A percentile compares a stretch with the other conserved stretches of the same genome.
Evolutionary conservation across 2,888 invertebrate genomes (phyloP).

Genomic region (Chorisops tibialis): DNA sequence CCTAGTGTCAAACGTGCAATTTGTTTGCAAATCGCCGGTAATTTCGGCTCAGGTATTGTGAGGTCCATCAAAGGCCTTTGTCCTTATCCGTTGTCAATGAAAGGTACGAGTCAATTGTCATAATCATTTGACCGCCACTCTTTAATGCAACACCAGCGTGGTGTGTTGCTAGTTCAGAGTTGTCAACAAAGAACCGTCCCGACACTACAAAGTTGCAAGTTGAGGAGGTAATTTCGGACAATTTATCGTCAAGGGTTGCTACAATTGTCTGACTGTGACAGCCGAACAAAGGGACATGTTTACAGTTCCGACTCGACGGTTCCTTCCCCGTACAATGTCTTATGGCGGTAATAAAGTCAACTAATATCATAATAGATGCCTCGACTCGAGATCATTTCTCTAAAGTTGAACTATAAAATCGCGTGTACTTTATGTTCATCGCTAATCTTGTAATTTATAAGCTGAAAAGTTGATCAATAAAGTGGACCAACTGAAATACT

Average conservation of each 20-base stretch:
- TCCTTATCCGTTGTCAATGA: conserved; percentile 10
- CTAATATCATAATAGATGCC: conserved; percentile 32
- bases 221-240: conserved; percentile 27
- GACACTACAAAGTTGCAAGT: conserved; percentile 17
- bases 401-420: conserved; percentile 15
- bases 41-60: conserved; percentile 19
- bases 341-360: conserved; percentile 25
- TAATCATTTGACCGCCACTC: not conserved
- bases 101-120: conserved; percentile 17
- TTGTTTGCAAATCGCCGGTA: conserved; percentile 32
- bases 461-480: conserved; percentile 25
- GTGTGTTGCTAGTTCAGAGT: not conserved
- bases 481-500: conserved; percentile 11
- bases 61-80: conserved; percentile 18
- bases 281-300: conserved; percentile 29
- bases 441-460: conserved; percentile 23
- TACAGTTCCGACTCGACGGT: conserved; percentile 25
- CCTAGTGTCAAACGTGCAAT: conserved; percentile 31
- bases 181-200: not conserved
- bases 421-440: conserved; percentile 6
- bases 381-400: conserved; percentile 13
- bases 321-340: conserved; percentile 24
- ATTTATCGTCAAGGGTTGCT: conserved; percentile 27
- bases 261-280: conserved; percentile 28
- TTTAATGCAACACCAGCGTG: not conserved